These are phyloP conservation scores for Falco novaeseelandiae DNA, from an alignment of 2,797 vertebrate species.

Conservation along the genomic window DNA sequence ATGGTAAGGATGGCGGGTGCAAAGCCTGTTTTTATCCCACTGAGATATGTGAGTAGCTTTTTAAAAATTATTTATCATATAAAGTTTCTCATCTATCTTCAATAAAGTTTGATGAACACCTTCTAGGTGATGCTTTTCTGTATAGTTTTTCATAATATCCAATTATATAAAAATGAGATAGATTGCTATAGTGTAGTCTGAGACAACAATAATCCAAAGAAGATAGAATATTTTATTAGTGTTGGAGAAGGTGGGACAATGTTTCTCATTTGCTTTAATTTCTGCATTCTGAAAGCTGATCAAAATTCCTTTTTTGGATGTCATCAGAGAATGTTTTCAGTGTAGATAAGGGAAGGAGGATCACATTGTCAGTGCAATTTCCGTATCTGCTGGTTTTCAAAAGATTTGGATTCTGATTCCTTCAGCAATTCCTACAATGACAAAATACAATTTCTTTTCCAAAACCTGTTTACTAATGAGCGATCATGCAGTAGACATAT, in stretches of 20 bases:
- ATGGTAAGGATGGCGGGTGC: slow-evolving; percentile 95
- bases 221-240: neutral
- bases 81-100: neutral
- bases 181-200: neutral
- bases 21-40: slow-evolving; percentile 87
- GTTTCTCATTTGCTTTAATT: neutral
- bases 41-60: slow-evolving; percentile 85
- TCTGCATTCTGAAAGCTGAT: neutral
- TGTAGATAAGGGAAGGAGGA: neutral
- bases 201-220: neutral
- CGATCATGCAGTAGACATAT: neutral
- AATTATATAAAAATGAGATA: neutral
- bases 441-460: neutral
- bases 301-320: neutral
- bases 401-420: neutral
- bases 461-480: neutral
- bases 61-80: neutral
- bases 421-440: neutral
- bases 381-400: neutral
- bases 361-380: neutral
- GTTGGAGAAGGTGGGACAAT: neutral
- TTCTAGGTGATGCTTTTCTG: neutral
- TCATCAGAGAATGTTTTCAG: neutral
- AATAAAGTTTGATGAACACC: neutral
- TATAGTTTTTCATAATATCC: neutral